Base-by-base conservation (phyloP, 2,888 invertebrate species). In the Bibio marci region DNA sequence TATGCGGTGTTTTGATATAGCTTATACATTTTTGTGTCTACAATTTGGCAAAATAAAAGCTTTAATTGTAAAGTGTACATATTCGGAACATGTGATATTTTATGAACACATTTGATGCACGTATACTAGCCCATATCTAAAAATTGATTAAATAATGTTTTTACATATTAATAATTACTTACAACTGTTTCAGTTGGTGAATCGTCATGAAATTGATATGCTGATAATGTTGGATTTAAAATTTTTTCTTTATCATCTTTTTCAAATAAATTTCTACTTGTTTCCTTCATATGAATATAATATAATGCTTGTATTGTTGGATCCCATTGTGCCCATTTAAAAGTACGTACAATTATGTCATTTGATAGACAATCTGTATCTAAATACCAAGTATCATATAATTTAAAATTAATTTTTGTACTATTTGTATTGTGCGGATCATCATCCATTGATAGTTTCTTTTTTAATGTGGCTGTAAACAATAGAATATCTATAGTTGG, bases 281-380 rank as follows among this genome's bases (percentile, higher is more conserved):
- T 71, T 50, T 73, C 73, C 38, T 80, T 73, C 50, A 80, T 73
- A 56, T 86, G 83, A 48, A 87, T 85, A 57, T 85, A 85, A 58
- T 82, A 86, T 1, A 88, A 61, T 11, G 81, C 79, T 67, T 87
- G 73, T 4, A 54, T 50, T 32, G 56, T 56, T 43, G 80, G 71
- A 54, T 86, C 83, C 86, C 86, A 87, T 50, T 87, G 87, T 0
- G 83, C 82, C 86, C 86, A 88, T 28, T 78, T 75, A 52, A 85
- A 86, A 32, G 71, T 72, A 52, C 73, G 73, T 2, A 81, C 79
- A 45, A 73, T 61, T 7, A 62, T 65, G 49, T 73, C 73, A 3
- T 68, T 65, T 18, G 66, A 64, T 0, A 70, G 51, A 13, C 68
- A 62, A 13, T 64, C 64, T 1, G 65, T 65, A 50, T 71, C 71